These are phyloP conservation scores for Cephus pulcher DNA, from an alignment of 2,888 invertebrate genomes.

Conservation along the genomic window DNA sequence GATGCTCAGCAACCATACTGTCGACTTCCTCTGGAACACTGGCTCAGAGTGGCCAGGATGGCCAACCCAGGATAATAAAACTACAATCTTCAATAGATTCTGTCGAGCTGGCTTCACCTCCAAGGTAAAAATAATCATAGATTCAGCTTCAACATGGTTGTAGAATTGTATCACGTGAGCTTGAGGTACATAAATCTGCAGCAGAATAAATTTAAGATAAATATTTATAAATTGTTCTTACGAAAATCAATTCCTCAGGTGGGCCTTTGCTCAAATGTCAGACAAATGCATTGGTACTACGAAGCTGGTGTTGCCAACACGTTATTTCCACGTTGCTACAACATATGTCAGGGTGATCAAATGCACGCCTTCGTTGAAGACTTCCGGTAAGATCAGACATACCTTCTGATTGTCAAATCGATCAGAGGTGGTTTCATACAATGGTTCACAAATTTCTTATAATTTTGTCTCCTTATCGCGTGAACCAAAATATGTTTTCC, in stretches of 20 bases:
- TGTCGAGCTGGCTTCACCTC: conserved; percentile 90
- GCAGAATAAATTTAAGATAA: too few species aligned
- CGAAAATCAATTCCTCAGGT: conserved; percentile 50
- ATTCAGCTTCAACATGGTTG: not conserved
- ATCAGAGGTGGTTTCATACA: not conserved
- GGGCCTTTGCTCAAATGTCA: conserved; percentile 81
- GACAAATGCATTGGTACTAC: conserved; percentile 88
- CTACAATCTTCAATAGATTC: conserved; percentile 83
- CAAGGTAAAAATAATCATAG: conserved; percentile 72
- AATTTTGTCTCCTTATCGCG: not conserved
- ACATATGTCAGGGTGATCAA: conserved; percentile 85
- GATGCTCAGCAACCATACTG: conserved; percentile 82
- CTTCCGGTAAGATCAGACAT: conserved; percentile 71
- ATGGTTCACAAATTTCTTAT: not conserved
- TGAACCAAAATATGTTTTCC: not conserved
- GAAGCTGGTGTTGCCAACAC: conserved; percentile 84
- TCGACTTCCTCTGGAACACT: conserved; percentile 92
- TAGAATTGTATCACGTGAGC: not conserved
- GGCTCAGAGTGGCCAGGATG: conserved; percentile 85
- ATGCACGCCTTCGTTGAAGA: conserved; percentile 87
- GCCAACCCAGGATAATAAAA: conserved; percentile 70
- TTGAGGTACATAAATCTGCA: too few species aligned
- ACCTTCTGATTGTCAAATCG: not conserved
- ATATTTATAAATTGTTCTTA: not conserved
- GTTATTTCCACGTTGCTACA: conserved; percentile 89